phyloP scores from a whole-genome alignment of 2,888 invertebrate species.

The Synanthedon myopaeformis region DNA sequence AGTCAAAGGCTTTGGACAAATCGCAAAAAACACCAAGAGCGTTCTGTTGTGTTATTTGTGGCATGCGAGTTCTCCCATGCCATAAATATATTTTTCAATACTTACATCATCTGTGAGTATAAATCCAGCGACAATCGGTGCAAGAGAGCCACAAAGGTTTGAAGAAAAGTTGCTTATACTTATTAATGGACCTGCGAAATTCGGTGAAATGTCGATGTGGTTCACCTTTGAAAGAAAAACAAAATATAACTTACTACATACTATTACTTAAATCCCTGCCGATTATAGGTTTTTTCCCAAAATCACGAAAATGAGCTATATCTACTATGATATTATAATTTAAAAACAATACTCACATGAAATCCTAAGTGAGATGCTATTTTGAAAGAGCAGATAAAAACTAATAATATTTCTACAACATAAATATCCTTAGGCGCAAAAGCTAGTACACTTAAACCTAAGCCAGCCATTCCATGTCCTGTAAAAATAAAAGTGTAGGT shows the following conservation, averaged over 20 bases:
- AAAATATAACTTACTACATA: too few relatives aligned
- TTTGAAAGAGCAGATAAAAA: conserved; percentile 73
- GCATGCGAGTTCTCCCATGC: too few relatives aligned
- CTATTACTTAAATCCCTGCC: too few relatives aligned
- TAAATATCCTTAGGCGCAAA: conserved; percentile 59
- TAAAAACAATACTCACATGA: conserved; percentile 45
- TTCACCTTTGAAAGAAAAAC: conserved; percentile 75
- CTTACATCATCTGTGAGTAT: conserved; percentile 78
- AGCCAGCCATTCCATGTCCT: conserved; percentile 68
- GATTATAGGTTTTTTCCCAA: too few relatives aligned
- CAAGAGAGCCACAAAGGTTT: conserved; percentile 78
- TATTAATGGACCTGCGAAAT: conserved; percentile 85
- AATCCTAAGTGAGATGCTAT: conserved; percentile 73
- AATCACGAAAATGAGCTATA: too few relatives aligned
- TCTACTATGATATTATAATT: not conserved
- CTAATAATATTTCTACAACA: conserved; percentile 67
- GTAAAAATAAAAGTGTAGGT: conserved; percentile 15
- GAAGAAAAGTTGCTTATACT: conserved; percentile 83
- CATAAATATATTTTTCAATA: too few relatives aligned
- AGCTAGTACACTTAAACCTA: conserved; percentile 60
- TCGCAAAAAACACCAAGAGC: too few relatives aligned
- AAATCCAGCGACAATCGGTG: conserved; percentile 77
- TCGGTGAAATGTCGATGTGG: conserved; percentile 85
- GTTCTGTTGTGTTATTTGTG: too few relatives aligned
- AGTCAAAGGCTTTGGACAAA: too few relatives aligned